Percentiles rank a stretch among this genome's conserved stretches.
Conservation (phyloP, 1,140 invertebrate species). For the Proales similis region DNA sequence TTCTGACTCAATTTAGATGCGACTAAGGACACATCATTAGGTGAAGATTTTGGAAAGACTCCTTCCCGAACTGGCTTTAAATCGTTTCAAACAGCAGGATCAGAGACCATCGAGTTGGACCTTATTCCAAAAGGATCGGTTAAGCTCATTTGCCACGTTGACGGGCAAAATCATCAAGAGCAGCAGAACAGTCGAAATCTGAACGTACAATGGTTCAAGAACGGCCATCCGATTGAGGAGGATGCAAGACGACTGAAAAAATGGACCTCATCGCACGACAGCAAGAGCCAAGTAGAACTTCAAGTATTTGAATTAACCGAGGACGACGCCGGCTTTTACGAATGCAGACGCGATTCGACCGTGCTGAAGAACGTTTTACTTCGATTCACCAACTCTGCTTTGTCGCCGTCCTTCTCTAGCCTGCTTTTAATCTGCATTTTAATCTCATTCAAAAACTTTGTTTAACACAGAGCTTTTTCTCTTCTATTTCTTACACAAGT, state of each 20-base stretch:
- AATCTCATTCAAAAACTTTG: no score
- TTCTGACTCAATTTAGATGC: no score
- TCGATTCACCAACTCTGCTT: no score
- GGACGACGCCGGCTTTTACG: constrained; percentile 28
- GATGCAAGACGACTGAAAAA: constrained; percentile 33
- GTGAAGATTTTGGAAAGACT: no score
- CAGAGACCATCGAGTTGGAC: no score
- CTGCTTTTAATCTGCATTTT: no score
- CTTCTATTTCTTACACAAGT: no score
- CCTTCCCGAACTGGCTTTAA: no score
- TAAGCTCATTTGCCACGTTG: constrained; percentile 20
- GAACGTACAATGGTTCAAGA: constrained; percentile 27
- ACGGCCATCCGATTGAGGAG: constrained; percentile 11
- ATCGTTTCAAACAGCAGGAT: no score
- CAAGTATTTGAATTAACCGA: constrained; percentile 18
- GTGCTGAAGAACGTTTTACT: constrained; percentile 26
- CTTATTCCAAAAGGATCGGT: constrained; percentile 26
- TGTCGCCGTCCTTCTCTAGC: no score
- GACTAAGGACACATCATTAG: no score
- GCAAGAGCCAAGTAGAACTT: constrained; percentile 20
- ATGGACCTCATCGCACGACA: constrained; percentile 35
- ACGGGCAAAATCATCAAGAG: background rate
- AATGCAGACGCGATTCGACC: constrained; percentile 18
- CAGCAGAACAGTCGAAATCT: constrained; percentile 16
- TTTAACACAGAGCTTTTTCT: no score